Base-by-base conservation (phyloP, 2,888 invertebrate genomes). In the Scelioninae gen. 1 region DNA sequence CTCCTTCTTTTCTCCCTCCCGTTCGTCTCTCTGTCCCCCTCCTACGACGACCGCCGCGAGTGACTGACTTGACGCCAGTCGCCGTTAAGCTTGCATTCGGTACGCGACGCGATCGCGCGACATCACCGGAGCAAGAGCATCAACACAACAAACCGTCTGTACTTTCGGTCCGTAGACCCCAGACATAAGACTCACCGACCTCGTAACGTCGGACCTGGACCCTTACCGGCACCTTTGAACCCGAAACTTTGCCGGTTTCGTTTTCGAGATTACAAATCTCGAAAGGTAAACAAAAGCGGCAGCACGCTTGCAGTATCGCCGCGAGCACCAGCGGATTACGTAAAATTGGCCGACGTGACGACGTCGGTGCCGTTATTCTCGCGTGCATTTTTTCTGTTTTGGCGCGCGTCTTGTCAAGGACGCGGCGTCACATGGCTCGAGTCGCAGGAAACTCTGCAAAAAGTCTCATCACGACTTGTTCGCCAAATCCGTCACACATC, bases 1-100 rank as follows among this genome's bases (percentile, higher is more conserved):
- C 72, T 78, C 56, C 72, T 66, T 78, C 62, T 32, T 71, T 58
- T 43, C 65, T 76, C 51, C 62, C 66, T 55, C 72, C 68, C 47
- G 49, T 55, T 15, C 32, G 38, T 38, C 62, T 63, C 60, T 49
- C 49, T 53, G 60, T 49, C 34, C 76, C 76, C n/a, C n/a, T n/a
- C n/a, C n/a, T n/a, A n/a, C n/a, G n/a, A n/a, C n/a, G n/a, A n/a
- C n/a, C n/a, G n/a, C n/a, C n/a, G n/a, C n/a, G n/a, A n/a, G n/a
- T n/a, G n/a, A n/a, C n/a, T n/a, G n/a, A n/a, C n/a, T n/a, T n/a
- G n/a, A n/a, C n/a, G n/a, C n/a, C n/a, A n/a, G n/a, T n/a, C n/a
- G n/a, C n/a, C n/a, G n/a, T n/a, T n/a, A n/a, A n/a, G n/a, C n/a
- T n/a, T n/a, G n/a, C n/a, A n/a, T n/a, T n/a, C n/a, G n/a, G n/a